These are phyloP conservation scores for Bos taurus DNA, from an alignment of 2,113 vertebrate species.

Conservation along the genomic window DNA sequence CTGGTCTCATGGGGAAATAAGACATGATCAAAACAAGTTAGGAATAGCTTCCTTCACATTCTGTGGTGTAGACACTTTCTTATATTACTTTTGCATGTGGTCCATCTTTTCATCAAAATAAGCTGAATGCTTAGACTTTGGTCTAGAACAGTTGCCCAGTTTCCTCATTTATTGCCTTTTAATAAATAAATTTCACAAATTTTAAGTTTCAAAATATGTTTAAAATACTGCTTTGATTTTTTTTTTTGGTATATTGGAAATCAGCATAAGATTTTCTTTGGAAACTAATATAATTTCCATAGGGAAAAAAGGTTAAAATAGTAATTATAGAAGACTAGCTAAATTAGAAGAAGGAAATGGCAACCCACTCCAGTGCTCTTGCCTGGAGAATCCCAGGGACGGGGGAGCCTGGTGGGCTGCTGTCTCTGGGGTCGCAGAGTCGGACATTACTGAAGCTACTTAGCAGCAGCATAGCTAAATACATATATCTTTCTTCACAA, in stretches of 20 bases:
- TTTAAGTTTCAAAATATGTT: neutral
- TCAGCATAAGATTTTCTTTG: neutral
- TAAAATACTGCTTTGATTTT: neutral
- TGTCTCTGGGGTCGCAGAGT: too few species aligned
- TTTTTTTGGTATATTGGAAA: neutral
- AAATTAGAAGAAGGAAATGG: too few species aligned
- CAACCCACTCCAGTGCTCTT: too few species aligned
- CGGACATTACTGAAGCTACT: too few species aligned
- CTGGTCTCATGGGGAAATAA: neutral
- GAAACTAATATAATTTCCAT: neutral
- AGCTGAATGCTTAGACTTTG: neutral
- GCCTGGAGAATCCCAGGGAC: too few species aligned
- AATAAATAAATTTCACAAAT: neutral
- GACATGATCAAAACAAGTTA: neutral
- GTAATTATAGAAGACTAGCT: neutral
- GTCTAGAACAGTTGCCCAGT: neutral
- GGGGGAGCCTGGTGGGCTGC: too few species aligned
- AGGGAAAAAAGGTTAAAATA: neutral
- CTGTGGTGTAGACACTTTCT: neutral
- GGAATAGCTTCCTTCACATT: neutral
- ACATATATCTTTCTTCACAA: accelerated
- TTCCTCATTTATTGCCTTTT: neutral
- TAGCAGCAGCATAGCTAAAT: neutral
- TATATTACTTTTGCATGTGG: neutral
- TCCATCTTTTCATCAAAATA: neutral